Base-by-base conservation (phyloP, 2,797 vertebrate genomes). In the Sylvilagus floridanus region DNA sequence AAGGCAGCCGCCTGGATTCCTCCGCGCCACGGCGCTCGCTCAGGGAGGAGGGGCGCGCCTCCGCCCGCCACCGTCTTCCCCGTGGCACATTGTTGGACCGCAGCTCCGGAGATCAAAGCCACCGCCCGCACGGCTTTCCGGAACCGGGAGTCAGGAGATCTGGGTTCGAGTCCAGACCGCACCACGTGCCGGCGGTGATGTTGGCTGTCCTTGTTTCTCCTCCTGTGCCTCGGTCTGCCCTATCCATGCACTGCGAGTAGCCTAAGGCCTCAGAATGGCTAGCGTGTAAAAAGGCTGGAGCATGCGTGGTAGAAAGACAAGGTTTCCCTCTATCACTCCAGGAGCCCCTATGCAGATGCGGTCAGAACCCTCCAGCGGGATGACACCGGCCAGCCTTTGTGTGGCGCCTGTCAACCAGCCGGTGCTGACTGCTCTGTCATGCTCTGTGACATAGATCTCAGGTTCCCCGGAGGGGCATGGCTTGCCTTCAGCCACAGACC, bases 1-100 rank as follows among this genome's bases (percentile, higher is more conserved):
- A 97, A 75, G 96, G 60, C 78, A 93, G 93, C 91, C 94, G 75
- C 92, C 96, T 17, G 42, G 75, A 96, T 94, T 95, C 95, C 97
- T 95, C 94, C 96, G 94, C 95, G 32, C 78, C 35, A 76, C 92
- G 9, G 91, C 86, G 81, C 28, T 96, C 91, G 30, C 28, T 60
- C 62, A 4, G 10, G 19, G 60, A 66, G 81, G 91, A 77, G 94
- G 96, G 95, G 86, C 90, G 10, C 0, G 57, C 37, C 1, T 28
- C 65, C 4, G 68, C 57, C 57, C 57, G 87, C 94, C 52, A 78
- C 78, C 69, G 78, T 47, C 92, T 94, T 91, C 95, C 93, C 79
- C 50, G 71, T 72, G 95, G 96, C 96, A 88, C 71, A 32, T 69
- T 24, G 96, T 63, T 92, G 96, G 96, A 96, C 96, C 81, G 96